Percentiles rank a stretch among this genome's conserved stretches.
phyloP scores from a whole-genome alignment of 2,113 vertebrate species.

The Dromas ardeola region DNA sequence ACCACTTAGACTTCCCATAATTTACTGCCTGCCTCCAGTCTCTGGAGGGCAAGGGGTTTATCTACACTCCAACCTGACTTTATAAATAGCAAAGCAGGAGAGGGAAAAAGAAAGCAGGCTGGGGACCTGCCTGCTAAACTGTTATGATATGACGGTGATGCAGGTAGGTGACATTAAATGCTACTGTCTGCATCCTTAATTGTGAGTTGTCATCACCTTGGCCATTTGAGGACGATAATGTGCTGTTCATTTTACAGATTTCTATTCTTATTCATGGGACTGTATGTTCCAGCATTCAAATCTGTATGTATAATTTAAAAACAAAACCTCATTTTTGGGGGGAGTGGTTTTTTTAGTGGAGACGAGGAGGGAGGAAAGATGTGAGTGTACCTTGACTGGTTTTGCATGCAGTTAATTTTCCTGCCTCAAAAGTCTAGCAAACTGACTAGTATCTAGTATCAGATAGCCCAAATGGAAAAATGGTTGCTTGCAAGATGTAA shows the following conservation, averaged over 20 bases:
- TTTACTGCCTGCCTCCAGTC: conserved; percentile 48
- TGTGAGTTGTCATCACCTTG: conserved; percentile 65
- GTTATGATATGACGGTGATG: conserved; percentile 41
- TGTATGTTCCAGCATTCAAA: not conserved
- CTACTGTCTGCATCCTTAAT: conserved; percentile 67
- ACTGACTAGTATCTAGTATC: not conserved
- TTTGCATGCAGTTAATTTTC: conserved; percentile 11
- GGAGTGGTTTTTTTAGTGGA: not conserved
- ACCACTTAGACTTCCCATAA: conserved; percentile 71
- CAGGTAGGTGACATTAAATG: conserved; percentile 67
- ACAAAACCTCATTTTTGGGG: not conserved
- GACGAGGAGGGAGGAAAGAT: not conserved
- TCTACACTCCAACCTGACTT: conserved; percentile 59
- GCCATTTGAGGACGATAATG: conserved; percentile 24
- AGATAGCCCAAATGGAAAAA: conserved; percentile 18
- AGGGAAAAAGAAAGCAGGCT: conserved; percentile 43
- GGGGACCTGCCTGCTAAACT: conserved; percentile 54
- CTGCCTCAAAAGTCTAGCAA: not conserved
- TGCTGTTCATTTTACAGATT: conserved; percentile 31
- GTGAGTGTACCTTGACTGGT: not conserved
- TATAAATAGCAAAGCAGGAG: conserved; percentile 70
- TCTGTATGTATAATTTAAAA: not conserved
- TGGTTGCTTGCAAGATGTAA: conserved; percentile 8
- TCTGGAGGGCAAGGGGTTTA: conserved; percentile 61
- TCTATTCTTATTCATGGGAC: conserved; percentile 11